These are phyloP conservation scores for Sisyra nigra DNA, from an alignment of 2,888 invertebrate genomes.

Conservation along the genomic window DNA sequence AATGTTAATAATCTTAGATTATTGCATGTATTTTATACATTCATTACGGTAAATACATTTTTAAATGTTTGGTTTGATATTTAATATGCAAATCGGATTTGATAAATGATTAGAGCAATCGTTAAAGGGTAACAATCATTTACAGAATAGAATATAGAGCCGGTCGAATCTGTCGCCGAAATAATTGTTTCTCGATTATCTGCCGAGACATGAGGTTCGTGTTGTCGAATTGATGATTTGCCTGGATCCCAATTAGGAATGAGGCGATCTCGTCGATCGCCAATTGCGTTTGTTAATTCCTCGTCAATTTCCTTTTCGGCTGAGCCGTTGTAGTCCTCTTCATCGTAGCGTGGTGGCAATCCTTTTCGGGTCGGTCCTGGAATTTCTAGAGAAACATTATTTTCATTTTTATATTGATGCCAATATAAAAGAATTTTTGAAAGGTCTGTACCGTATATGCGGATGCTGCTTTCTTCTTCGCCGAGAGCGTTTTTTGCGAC, in stretches of 20 bases:
- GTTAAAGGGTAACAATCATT: no score
- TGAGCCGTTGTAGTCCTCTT: conserved; percentile 7
- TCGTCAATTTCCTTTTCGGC: conserved; percentile 6
- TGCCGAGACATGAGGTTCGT: not conserved
- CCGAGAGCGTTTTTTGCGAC: conserved; percentile 8
- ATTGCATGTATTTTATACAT: not conserved
- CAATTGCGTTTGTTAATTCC: conserved; percentile 4
- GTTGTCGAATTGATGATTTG: conserved; percentile 3
- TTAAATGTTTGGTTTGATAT: not conserved
- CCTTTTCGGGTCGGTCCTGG: conserved; percentile 8
- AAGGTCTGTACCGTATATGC: conserved; percentile 6
- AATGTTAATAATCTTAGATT: not conserved
- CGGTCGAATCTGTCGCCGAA: no score
- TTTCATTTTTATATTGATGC: not conserved
- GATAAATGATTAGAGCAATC: no score
- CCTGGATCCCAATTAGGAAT: conserved; percentile 3
- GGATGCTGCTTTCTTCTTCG: conserved; percentile 7
- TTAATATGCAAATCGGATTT: no score
- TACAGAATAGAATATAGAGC: no score
- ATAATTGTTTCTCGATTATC: not conserved
- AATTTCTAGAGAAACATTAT: conserved; percentile 3
- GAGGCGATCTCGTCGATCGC: not conserved
- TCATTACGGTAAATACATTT: not conserved
- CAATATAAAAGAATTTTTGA: not conserved
- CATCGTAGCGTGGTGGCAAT: conserved; percentile 4